These are phyloP conservation scores for Cettia cetti DNA, from an alignment of 2,113 vertebrate species.

Conservation along the genomic window DNA sequence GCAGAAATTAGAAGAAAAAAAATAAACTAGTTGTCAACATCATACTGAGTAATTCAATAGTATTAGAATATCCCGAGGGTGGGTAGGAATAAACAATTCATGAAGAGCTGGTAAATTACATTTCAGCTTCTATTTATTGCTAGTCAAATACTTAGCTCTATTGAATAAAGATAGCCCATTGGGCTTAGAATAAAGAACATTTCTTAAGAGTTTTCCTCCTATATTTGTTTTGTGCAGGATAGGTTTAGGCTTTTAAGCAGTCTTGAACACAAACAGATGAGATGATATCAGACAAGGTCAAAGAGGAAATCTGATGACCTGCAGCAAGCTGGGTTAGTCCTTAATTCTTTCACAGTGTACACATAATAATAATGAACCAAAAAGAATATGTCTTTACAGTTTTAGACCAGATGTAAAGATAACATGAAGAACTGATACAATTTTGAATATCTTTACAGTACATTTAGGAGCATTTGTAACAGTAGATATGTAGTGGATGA, in stretches of 20 bases:
- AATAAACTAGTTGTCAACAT: slow-evolving; percentile 45
- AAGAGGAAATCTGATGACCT: slow-evolving; percentile 17
- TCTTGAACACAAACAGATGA: not conserved
- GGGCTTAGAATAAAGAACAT: slow-evolving; percentile 37
- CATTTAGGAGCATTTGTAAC: not conserved
- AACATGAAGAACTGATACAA: not conserved
- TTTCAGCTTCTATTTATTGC: slow-evolving; percentile 62
- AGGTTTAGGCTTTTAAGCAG: not conserved
- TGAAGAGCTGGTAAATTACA: slow-evolving; percentile 61
- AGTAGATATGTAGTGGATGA: not conserved
- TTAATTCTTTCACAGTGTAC: not conserved
- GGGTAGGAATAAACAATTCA: slow-evolving; percentile 64
- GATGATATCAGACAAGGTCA: slow-evolving; percentile 8
- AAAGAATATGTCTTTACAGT: not conserved
- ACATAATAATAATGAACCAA: not conserved
- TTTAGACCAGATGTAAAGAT: not conserved
- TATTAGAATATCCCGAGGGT: slow-evolving; percentile 35
- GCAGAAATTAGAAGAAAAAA: slow-evolving; percentile 32
- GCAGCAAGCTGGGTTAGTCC: not conserved
- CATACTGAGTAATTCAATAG: slow-evolving; percentile 55
- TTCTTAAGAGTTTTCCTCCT: not conserved
- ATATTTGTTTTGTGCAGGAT: not conserved
- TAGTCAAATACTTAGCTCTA: slow-evolving; percentile 43
- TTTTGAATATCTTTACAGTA: not conserved
- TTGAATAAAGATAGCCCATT: slow-evolving; percentile 6